Evolutionary conservation across 2,888 invertebrate species (phyloP).

Genomic region (Calameuta filiformis): DNA sequence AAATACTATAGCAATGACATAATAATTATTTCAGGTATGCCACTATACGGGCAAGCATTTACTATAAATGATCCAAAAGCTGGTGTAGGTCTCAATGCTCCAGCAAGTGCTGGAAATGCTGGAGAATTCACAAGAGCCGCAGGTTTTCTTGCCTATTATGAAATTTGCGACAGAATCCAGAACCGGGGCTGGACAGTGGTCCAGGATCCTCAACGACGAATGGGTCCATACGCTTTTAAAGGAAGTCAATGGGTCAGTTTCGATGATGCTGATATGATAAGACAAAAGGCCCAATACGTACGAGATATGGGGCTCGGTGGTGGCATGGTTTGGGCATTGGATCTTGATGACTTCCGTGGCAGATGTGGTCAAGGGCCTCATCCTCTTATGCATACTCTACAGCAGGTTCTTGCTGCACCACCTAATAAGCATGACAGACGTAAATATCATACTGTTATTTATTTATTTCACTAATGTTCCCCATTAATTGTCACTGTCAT

Average conservation of each 20-base stretch:
- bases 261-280: conserved; percentile 84
- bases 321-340: conserved; percentile 92
- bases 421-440: conserved; percentile 51
- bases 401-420: conserved; percentile 74
- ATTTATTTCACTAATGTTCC: background rate
- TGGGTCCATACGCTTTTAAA: conserved; percentile 90
- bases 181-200: conserved; percentile 84
- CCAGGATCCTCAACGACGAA: conserved; percentile 79
- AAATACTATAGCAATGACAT: background rate
- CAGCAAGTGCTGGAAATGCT: conserved; percentile 81
- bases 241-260: conserved; percentile 93
- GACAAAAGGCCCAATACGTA: conserved; percentile 82
- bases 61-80: conserved; percentile 66
- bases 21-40: conserved; percentile 69
- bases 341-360: conserved; percentile 84
- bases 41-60: conserved; percentile 89
- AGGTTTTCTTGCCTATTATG: conserved; percentile 90
- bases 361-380: conserved; percentile 84
- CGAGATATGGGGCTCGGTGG: conserved; percentile 83
- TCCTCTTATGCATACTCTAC: conserved; percentile 83
- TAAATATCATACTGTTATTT: conserved; percentile 27
- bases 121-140: conserved; percentile 88
- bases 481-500: background rate
- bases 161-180: conserved; percentile 87
- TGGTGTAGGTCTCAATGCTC: conserved; percentile 75